These are phyloP conservation scores for Myathropa florea DNA, from an alignment of 2,888 invertebrate species.

Conservation along the genomic window DNA sequence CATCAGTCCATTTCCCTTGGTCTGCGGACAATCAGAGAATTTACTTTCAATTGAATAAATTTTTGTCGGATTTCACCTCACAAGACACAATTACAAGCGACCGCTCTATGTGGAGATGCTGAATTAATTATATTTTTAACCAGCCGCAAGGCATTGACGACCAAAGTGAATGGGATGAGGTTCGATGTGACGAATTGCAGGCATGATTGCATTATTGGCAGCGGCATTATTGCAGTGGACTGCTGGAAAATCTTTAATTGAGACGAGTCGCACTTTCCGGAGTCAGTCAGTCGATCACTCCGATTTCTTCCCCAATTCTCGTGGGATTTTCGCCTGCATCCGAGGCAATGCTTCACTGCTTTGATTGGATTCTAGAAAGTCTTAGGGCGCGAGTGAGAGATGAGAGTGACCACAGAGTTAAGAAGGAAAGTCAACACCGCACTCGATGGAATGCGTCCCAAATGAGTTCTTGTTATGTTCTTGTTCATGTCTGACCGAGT, in stretches of 20 bases:
- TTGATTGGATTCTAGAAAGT: background rate
- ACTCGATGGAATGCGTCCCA: background rate
- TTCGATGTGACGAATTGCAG: background rate
- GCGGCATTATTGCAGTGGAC: too few relatives aligned
- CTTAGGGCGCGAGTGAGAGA: background rate
- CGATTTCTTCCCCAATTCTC: background rate
- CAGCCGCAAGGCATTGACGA: too few relatives aligned
- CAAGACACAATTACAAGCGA: background rate
- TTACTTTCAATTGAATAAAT: constrained; percentile 22
- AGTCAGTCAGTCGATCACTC: background rate
- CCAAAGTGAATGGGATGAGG: background rate
- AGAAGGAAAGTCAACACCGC: background rate
- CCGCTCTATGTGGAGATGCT: background rate
- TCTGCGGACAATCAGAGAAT: background rate
- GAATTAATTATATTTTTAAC: background rate
- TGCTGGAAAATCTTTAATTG: background rate
- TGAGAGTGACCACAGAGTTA: background rate
- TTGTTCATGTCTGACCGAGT: background rate
- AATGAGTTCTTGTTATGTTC: too few relatives aligned
- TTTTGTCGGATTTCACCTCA: constrained; percentile 14
- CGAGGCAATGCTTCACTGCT: background rate
- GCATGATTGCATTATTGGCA: background rate
- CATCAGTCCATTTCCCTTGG: background rate
- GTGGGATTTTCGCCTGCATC: background rate
- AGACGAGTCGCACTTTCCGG: background rate